Base-by-base conservation (phyloP, 2,797 vertebrate genomes). In the Momotus momota region DNA sequence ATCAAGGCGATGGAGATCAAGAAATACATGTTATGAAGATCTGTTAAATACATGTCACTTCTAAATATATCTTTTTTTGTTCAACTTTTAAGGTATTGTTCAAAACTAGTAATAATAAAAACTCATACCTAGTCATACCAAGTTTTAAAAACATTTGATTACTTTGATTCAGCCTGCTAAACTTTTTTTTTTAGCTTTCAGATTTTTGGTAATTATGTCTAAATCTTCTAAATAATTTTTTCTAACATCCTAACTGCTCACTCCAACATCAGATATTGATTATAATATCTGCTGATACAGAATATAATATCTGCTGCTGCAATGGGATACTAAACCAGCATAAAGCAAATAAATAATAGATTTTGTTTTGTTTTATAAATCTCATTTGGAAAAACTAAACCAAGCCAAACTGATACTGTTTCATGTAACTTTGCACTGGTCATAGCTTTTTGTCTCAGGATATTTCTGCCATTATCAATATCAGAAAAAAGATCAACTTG, bases 351-450 rank as follows among this genome's bases (percentile, higher is more conserved):
- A 79, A 94, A 38, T 38, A 84, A 80, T 10, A 75, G 22, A 21
- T 85, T 86, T 94, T 79, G 29, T 64, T 82, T 79, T 60, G 14
- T 70, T 91, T 86, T 55, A 58, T 43, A 92, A 84, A 84, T 4
- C 8, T 77, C 17, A 38, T 33, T 66, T 72, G 48, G 67, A 60
- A 84, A 88, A 86, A 72, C 25, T 70, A 80, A 89, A 66, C 16
- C 14, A 81, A 92, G 85, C 31, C 26, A 74, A 87, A 60, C 35
- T 1, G 23, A 51, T 31, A 16, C 3, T 7, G 22, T 84, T 93
- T 78, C 54, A 43, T 35, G 3, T 40, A 66, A 81, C 12, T 88
- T 72, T 70, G 35, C 43, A 43, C 10, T 64, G 49, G n/a, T 72
- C 64, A 51, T 5, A 62, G 54, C 23, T 84, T 81, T 67, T 81